Conservation (phyloP, 2,888 invertebrate species). For the Sminthurides aquaticus region DNA sequence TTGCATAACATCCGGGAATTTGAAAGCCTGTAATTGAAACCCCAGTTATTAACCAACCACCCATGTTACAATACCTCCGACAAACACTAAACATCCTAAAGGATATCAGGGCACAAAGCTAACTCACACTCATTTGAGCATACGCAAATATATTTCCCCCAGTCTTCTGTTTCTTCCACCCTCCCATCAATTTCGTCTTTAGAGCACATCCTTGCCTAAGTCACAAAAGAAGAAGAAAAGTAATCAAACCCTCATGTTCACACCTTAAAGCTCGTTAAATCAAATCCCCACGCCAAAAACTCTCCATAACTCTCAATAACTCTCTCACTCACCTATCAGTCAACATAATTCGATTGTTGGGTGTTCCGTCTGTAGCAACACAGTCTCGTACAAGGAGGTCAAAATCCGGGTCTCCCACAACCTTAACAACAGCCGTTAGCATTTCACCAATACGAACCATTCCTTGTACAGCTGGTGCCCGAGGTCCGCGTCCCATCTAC, state of each 20-base stretch:
- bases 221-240: background rate
- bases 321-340: constrained; percentile 57
- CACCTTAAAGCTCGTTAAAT: too few relatives aligned
- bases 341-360: constrained; percentile 59
- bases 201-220: constrained; percentile 58
- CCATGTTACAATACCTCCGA: too few relatives aligned
- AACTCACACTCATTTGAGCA: constrained; percentile 50
- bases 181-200: constrained; percentile 70
- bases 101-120: too few relatives aligned
- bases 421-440: constrained; percentile 71
- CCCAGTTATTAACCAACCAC: too few relatives aligned
- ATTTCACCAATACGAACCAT: constrained; percentile 72
- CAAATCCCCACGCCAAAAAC: too few relatives aligned
- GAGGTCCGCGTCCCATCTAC: constrained; percentile 63
- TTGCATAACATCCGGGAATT: constrained; percentile 79
- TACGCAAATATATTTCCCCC: constrained; percentile 68
- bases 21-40: constrained; percentile 47
- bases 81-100: too few relatives aligned
- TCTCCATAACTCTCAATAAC: too few relatives aligned
- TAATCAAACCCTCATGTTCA: background rate
- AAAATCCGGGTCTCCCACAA: constrained; percentile 70
- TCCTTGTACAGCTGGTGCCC: constrained; percentile 61
- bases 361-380: constrained; percentile 63
- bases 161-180: constrained; percentile 71
- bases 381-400: constrained; percentile 58